Conservation (phyloP, 2,113 vertebrate species). For the Clinocottus analis region DNA sequence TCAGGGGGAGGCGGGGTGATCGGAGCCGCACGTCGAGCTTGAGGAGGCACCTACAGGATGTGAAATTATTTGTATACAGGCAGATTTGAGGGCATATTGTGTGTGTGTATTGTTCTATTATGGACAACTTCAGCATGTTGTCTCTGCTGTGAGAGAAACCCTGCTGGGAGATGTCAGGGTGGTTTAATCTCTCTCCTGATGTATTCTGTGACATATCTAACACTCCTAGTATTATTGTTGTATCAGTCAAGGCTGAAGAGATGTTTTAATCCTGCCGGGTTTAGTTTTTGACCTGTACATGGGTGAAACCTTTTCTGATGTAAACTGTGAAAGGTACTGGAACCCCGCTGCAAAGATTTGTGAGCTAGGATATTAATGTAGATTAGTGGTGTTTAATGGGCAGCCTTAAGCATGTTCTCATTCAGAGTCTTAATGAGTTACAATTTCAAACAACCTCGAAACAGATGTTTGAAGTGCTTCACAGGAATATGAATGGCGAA, state of each 20-base stretch:
- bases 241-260: background rate
- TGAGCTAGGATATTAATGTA: background rate
- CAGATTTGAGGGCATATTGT: background rate
- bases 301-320: background rate
- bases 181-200: background rate
- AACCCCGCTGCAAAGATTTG: background rate
- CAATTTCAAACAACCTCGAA: background rate
- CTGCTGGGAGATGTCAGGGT: background rate
- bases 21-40: constrained; percentile 88
- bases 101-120: background rate
- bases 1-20: constrained; percentile 92
- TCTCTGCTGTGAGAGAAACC: background rate
- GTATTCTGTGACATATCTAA: background rate
- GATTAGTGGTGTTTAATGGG: background rate
- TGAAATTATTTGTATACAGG: background rate
- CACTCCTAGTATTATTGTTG: background rate
- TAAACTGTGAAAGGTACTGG: background rate
- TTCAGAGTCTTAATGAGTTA: background rate
- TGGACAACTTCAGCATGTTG: background rate
- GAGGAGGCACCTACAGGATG: constrained; percentile 86
- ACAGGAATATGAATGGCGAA: background rate
- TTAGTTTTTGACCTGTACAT: background rate
- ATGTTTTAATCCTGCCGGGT: background rate
- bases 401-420: background rate
- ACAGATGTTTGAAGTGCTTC: background rate